Evolutionary conservation across 2,113 vertebrate species (phyloP), one percentile per base, ranked within the genome.

Genomic region (Phalacrocorax brasilianus): DNA sequence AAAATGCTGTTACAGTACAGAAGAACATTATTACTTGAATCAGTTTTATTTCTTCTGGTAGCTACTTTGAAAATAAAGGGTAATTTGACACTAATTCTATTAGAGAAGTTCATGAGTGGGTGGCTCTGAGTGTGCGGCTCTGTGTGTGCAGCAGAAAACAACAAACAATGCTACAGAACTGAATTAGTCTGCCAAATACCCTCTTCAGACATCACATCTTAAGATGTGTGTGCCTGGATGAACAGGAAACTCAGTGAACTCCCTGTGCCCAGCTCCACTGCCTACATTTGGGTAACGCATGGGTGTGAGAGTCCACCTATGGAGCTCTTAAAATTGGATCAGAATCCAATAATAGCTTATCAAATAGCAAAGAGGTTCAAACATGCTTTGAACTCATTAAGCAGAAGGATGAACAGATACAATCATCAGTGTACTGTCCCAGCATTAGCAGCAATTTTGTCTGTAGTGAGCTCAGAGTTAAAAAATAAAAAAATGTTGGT

Each of bases 371-470:
- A 83, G 55, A 82, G 4, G 6, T 68, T 82, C 77, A 89, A 59
- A 91, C 26, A 65, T 59, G n/a, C 83, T 74, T 70, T 77, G 38
- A 71, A 21, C 12, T 82, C 72, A 81, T 42, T 27, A 72, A 91
- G 55, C 23, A 63, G 67, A 50, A 83, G 26, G 19, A 91, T 21
- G 33, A 81, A 75, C 0, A 0, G 24, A n/a, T 63, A 59, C 27
- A 59, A 32, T 5, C 44, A 56, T 61, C 85, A 91, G 61, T 45
- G 73, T 62, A 47, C 30, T 66, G 50, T 66, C 66, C n/a, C 55
- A 88, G 74, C 42, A 93, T 67, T 52, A 95, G 82, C 91, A 96
- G 91, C 86, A 73, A 32, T 28, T 87, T 74, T 42, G n/a, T 88
- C 78, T 83, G 68, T 65, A 92, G 38, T 80, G 78, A 94, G 35